Conservation (phyloP, 2,888 invertebrate species). For the Leptinotarsa peninsularis region DNA sequence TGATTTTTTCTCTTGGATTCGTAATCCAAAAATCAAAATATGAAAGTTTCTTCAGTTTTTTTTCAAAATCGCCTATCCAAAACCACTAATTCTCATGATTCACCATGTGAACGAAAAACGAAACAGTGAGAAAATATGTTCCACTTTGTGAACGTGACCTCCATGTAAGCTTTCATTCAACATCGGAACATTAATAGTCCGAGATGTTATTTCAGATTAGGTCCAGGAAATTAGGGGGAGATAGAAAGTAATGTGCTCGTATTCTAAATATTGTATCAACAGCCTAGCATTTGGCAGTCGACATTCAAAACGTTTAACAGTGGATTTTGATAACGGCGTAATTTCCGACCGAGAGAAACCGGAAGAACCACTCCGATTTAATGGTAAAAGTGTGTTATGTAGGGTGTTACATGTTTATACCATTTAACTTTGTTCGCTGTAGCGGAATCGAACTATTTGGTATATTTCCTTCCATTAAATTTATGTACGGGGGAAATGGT, state of each 20-base stretch:
- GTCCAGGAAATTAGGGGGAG: neutral
- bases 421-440: slow-evolving; percentile 58
- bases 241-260: neutral
- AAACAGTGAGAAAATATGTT: neutral
- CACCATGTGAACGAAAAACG: too few species aligned
- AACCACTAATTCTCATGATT: too few species aligned
- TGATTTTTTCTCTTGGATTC: too few species aligned
- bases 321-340: slow-evolving; percentile 55
- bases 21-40: too few species aligned
- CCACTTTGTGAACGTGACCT: neutral
- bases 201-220: neutral
- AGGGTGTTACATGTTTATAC: slow-evolving; percentile 62
- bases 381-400: slow-evolving; percentile 62
- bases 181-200: neutral
- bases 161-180: neutral
- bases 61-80: too few species aligned
- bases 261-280: slow-evolving; percentile 13
- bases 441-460: slow-evolving; percentile 30
- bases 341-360: slow-evolving; percentile 57
- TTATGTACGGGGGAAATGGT: neutral
- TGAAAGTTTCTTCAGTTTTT: too few species aligned
- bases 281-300: slow-evolving; percentile 10
- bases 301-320: slow-evolving; percentile 15
- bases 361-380: slow-evolving; percentile 61
- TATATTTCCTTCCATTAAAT: slow-evolving; percentile 31